A percentile compares a stretch with the other conserved stretches of the same genome.
phyloP scores from a whole-genome alignment of 2,888 invertebrate species.

The Sphaerophoria taeniata region DNA sequence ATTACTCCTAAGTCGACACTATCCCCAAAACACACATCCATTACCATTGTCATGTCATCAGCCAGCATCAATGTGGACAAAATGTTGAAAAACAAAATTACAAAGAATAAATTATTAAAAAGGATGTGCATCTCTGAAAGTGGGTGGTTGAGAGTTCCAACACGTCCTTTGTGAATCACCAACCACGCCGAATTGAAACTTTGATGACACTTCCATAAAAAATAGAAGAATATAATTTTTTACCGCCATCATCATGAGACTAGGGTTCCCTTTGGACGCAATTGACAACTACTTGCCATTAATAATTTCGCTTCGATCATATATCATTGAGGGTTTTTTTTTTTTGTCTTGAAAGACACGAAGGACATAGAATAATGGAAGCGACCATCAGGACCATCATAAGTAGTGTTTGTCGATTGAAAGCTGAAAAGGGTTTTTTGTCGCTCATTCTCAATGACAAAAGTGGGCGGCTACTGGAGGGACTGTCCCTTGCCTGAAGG shows the following conservation, averaged over 20 bases:
- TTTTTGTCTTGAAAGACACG: slow-evolving; percentile 44
- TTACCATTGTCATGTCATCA: slow-evolving; percentile 42
- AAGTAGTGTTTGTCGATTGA: slow-evolving; percentile 59
- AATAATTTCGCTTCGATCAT: slow-evolving; percentile 71
- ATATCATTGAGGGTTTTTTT: slow-evolving; percentile 58
- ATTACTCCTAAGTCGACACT: slow-evolving; percentile 28
- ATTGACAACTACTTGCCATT: slow-evolving; percentile 74
- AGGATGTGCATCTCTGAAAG: slow-evolving; percentile 52
- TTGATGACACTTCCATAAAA: not conserved
- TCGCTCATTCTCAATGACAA: not conserved
- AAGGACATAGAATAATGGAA: slow-evolving; percentile 58
- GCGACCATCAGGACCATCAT: slow-evolving; percentile 51
- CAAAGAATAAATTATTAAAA: slow-evolving; percentile 72
- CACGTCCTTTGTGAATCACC: slow-evolving; percentile 43
- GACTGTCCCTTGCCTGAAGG: slow-evolving; percentile 41
- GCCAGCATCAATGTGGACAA: not conserved
- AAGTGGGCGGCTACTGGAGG: not conserved
- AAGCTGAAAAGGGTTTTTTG: slow-evolving; percentile 72
- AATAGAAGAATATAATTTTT: slow-evolving; percentile 5
- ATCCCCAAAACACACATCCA: slow-evolving; percentile 59
- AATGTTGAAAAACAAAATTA: slow-evolving; percentile 37
- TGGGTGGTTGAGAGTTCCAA: slow-evolving; percentile 35
- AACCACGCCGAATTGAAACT: slow-evolving; percentile 32
- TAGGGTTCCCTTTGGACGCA: slow-evolving; percentile 49
- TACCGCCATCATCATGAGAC: slow-evolving; percentile 29